Conservation (phyloP, 2,113 vertebrate genomes). For the Dascyllus trimaculatus region DNA sequence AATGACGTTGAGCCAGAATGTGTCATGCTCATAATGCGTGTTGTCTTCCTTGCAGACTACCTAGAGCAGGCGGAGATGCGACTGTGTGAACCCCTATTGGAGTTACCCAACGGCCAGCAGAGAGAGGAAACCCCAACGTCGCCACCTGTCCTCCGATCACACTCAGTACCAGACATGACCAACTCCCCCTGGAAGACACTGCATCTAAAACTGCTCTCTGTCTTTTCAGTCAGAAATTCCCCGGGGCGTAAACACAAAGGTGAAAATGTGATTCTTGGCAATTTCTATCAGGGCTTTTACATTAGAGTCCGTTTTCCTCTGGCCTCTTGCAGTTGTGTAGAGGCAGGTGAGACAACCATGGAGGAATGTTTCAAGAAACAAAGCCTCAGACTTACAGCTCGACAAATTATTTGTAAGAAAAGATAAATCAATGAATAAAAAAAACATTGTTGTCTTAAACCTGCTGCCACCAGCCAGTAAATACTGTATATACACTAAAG, state of each 20-base stretch:
- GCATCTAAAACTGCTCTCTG: not conserved
- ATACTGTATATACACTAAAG: not conserved
- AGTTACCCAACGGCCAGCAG: conserved; percentile 12
- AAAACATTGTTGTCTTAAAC: conserved; percentile 58
- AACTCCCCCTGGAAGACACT: not conserved
- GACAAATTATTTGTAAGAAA: conserved; percentile 11
- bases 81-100: not conserved
- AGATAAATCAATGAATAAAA: not conserved
- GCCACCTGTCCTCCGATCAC: conserved; percentile 17
- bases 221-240: not conserved
- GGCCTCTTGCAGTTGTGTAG: not conserved
- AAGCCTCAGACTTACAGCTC: conserved; percentile 39
- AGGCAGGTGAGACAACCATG: not conserved
- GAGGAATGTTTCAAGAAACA: conserved; percentile 15
- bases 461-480: conserved; percentile 40
- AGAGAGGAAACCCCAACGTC: conserved; percentile 11
- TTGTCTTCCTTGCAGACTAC: conserved; percentile 52
- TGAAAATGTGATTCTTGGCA: conserved; percentile 56
- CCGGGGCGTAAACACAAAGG: conserved; percentile 36
- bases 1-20: too few relatives aligned
- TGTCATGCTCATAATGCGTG: too few relatives aligned
- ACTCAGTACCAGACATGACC: not conserved
- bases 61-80: conserved; percentile 36
- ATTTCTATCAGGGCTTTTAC: not conserved
- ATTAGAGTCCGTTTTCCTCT: not conserved